A percentile compares a stretch with the other conserved stretches of the same genome.
Conservation (phyloP, 2,888 invertebrate species). For the Rhynchonema sp. region DNA sequence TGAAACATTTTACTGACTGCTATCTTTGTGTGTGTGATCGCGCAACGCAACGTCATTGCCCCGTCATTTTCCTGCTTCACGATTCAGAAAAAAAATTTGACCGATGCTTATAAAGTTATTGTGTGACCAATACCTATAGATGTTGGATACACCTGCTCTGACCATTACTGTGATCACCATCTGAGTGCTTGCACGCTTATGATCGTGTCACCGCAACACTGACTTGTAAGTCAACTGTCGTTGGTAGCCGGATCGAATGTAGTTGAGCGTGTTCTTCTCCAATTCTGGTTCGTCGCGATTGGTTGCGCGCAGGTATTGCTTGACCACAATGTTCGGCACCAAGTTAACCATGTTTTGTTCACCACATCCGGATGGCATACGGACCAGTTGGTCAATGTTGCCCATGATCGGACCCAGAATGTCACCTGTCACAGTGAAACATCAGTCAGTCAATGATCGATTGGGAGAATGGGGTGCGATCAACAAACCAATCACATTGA, state of each 20-base stretch:
- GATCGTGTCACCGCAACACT: too few species aligned
- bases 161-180: too few species aligned
- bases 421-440: too few species aligned
- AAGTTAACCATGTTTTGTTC: conserved; percentile 80
- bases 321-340: conserved; percentile 65
- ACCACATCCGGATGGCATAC: conserved; percentile 70
- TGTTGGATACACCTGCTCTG: too few species aligned
- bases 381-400: conserved; percentile 51
- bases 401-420: conserved; percentile 57
- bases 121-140: too few species aligned
- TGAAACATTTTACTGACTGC: too few species aligned
- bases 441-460: neutral
- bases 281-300: conserved; percentile 46
- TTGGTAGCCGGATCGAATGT: conserved; percentile 70
- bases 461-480: neutral
- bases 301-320: conserved; percentile 54
- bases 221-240: conserved; percentile 56
- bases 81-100: too few species aligned
- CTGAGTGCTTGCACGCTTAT: too few species aligned
- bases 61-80: too few species aligned
- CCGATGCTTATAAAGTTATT: too few species aligned
- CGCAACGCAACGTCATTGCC: too few species aligned
- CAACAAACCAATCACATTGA: conserved; percentile 42
- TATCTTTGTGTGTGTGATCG: too few species aligned
- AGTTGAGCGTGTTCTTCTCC: conserved; percentile 42